Evolutionary conservation across 2,888 invertebrate genomes (phyloP), one percentile per base, ranked within the genome.

Genomic region (Gandaritis pyraliata): DNA sequence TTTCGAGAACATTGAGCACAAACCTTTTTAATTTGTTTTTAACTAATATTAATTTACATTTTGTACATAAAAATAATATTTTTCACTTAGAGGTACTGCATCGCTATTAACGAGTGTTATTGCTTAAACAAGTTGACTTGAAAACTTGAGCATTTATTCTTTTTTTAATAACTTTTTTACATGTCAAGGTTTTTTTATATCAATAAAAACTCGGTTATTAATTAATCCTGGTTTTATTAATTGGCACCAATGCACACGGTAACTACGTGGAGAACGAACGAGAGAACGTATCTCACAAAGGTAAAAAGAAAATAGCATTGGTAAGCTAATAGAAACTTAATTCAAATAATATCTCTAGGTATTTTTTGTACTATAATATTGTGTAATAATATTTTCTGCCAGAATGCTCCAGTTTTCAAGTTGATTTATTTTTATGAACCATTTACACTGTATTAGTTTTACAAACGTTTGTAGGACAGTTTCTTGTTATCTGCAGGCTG

Each of bases 401-500:
- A 33, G 8, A 16, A 62, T 53, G 61, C 41, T 59, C 46, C 23
- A 65, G 56, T 53, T 61, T 12, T 43, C 61, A 58, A 41, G 41
- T 54, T 30, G 11, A 38, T 50, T 48, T n/a, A 15, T 23, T 38
- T 11, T 29, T 41, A 13, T 12, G 29, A 57, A 41, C 16, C 53
- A 57, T 56, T 46, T 47, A 49, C 33, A 38, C 52, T 39, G 13
- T 60, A 51, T 54, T 54, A 61, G 36, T 50, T 61, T 58, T 61
- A 66, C 43, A 55, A 60, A 64, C 61, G 62, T 64, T 64, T 41
- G 49, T 50, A 49, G n/a, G 33, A 16, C 41, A 51, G 60, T 51
- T 56, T 29, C 12, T 29, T 16, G 11, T 33, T 53, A 59, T 41
- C 53, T 75, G 72, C 74, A 79, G 78, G 78, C 78, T 78, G 69